phyloP scores from a whole-genome alignment of 2,113 vertebrate species.

The Monopterus albus region DNA sequence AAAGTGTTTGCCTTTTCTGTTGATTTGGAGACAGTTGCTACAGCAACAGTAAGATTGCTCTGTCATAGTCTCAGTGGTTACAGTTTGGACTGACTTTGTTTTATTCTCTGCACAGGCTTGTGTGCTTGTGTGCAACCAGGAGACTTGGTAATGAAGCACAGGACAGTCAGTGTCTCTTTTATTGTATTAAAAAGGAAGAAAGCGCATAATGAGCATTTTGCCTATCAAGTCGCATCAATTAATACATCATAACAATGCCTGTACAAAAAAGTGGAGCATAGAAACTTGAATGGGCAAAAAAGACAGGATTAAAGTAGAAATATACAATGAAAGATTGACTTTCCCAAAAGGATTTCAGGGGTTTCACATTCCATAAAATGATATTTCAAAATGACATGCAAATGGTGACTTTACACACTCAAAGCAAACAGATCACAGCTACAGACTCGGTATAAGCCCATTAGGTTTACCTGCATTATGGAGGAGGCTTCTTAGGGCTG shows the following conservation, averaged over 20 bases:
- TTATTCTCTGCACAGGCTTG: conserved; percentile 17
- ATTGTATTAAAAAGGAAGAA: neutral
- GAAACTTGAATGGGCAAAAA: neutral
- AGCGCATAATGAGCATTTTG: neutral
- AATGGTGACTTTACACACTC: no score
- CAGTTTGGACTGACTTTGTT: conserved; percentile 48
- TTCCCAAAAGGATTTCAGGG: no score
- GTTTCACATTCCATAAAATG: no score
- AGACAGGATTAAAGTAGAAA: neutral
- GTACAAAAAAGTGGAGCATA: neutral
- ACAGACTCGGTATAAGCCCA: no score
- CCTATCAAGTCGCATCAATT: neutral
- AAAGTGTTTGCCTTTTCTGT: conserved; percentile 33
- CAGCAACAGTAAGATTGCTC: conserved; percentile 61
- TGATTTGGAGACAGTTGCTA: conserved; percentile 52
- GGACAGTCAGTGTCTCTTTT: conserved; percentile 16
- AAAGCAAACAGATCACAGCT: no score
- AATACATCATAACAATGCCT: neutral
- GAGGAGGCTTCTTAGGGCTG: no score
- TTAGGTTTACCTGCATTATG: no score
- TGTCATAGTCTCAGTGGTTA: conserved; percentile 32
- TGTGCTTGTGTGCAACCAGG: conserved; percentile 25
- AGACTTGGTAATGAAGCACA: conserved; percentile 16
- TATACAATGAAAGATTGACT: neutral
- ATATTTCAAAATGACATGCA: no score